A percentile compares a stretch with the other conserved stretches of the same genome.
Evolutionary conservation across 2,113 vertebrate genomes (phyloP).

Genomic region (Poeciliopsis retropinna): DNA sequence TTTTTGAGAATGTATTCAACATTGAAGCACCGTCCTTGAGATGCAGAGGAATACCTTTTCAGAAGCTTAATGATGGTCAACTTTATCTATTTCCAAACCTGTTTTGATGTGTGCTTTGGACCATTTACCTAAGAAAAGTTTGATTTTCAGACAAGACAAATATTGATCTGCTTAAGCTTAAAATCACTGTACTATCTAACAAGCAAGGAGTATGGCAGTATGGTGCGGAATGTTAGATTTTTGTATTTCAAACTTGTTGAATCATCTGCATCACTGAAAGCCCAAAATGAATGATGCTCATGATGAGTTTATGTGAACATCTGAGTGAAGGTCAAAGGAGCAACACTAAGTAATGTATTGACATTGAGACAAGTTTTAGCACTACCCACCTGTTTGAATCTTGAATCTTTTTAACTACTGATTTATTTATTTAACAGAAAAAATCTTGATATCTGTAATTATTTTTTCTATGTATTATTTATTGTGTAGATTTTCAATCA

Average conservation of each 20-base stretch:
- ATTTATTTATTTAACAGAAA: constrained; percentile 50
- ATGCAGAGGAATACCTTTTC: too few species aligned
- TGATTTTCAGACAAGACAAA: too few species aligned
- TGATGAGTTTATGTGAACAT: too few species aligned
- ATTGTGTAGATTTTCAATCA: constrained; percentile 32
- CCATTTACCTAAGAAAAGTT: too few species aligned
- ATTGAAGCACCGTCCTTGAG: too few species aligned
- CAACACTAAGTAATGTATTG: background rate
- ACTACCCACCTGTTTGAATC: constrained; percentile 8
- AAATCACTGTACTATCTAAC: background rate
- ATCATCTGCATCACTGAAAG: background rate
- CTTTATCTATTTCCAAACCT: too few species aligned
- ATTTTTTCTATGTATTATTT: constrained; percentile 61
- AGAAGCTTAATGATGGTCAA: too few species aligned
- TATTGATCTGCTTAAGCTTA: background rate
- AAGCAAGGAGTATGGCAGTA: background rate
- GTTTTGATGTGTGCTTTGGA: too few species aligned
- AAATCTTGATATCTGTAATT: constrained; percentile 36
- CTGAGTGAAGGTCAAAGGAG: too few species aligned
- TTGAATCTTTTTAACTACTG: constrained; percentile 14
- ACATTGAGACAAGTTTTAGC: background rate
- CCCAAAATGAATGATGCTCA: background rate
- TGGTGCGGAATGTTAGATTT: background rate
- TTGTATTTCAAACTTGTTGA: background rate
- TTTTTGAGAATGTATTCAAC: too few species aligned